Conservation (phyloP, 1,140 invertebrate species). For the Caenorhabditis latens region DNA sequence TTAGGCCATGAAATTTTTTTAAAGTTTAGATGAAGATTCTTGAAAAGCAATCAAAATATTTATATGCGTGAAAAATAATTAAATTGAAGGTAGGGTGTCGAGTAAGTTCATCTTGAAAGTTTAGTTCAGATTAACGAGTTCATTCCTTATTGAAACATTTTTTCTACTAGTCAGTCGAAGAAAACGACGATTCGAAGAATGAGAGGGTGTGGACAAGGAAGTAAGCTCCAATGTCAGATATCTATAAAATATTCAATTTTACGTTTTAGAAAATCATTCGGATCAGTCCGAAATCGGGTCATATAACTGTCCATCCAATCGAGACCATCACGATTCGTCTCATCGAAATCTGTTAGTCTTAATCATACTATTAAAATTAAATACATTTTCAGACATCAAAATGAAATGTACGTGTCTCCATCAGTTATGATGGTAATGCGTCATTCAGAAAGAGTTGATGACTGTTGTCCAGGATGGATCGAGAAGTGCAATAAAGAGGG, state of each 20-base stretch:
- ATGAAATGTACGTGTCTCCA: constrained; percentile 13
- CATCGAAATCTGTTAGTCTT: not conserved
- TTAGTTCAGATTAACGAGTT: no score
- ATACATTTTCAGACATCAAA: constrained; percentile 8
- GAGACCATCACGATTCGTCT: constrained; percentile 22
- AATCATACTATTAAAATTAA: not conserved
- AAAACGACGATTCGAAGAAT: not conserved
- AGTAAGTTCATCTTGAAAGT: no score
- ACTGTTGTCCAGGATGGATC: constrained; percentile 69
- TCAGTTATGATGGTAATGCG: constrained; percentile 69
- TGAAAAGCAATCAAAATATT: no score
- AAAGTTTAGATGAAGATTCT: no score
- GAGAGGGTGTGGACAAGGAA: constrained; percentile 19
- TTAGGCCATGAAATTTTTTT: no score
- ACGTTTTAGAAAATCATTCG: constrained; percentile 3
- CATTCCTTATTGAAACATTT: not conserved
- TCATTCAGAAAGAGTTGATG: constrained; percentile 69
- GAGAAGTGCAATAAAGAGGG: constrained; percentile 51
- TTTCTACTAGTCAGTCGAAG: not conserved
- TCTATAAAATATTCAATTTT: not conserved
- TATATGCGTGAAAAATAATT: no score
- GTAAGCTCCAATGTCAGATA: not conserved
- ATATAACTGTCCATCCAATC: constrained; percentile 41
- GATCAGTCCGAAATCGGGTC: constrained; percentile 1
- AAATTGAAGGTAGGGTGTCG: no score